Evolutionary conservation across 2,797 vertebrate species (phyloP).

Genomic region (Sebastes nivosus): DNA sequence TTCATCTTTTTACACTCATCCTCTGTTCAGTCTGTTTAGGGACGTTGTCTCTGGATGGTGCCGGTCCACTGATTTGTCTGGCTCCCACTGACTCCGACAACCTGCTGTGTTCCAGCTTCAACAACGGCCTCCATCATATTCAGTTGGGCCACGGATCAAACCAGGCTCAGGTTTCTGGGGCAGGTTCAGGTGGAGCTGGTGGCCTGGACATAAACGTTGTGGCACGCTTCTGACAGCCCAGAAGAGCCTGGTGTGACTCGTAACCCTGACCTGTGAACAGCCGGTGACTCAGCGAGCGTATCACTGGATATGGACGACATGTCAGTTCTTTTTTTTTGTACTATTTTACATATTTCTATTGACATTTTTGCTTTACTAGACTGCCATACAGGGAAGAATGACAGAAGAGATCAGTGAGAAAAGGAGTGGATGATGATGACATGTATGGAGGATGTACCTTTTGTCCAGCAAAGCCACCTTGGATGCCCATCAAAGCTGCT

Average conservation of each 20-base stretch:
- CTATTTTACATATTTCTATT: conserved; percentile 23
- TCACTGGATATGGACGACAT: background rate
- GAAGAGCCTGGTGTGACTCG: background rate
- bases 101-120: conserved; percentile 89
- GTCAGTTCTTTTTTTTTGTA: background rate
- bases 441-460: background rate
- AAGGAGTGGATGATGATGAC: background rate
- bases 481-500: background rate
- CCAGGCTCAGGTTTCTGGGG: conserved; percentile 68
- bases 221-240: conserved; percentile 65
- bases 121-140: conserved; percentile 80
- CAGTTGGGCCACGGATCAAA: conserved; percentile 57
- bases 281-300: background rate
- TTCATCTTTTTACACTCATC: background rate
- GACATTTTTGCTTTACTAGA: conserved; percentile 27
- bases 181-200: conserved; percentile 37
- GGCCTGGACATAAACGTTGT: conserved; percentile 68
- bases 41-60: conserved; percentile 84
- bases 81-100: conserved; percentile 76
- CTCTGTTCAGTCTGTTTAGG: conserved; percentile 84
- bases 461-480: conserved; percentile 1
- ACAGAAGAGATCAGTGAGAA: background rate
- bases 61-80: conserved; percentile 87
- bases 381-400: conserved; percentile 26
- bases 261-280: conserved; percentile 2